phyloP scores from a whole-genome alignment of 2,113 vertebrate genomes.

The Cebus imitator region DNA sequence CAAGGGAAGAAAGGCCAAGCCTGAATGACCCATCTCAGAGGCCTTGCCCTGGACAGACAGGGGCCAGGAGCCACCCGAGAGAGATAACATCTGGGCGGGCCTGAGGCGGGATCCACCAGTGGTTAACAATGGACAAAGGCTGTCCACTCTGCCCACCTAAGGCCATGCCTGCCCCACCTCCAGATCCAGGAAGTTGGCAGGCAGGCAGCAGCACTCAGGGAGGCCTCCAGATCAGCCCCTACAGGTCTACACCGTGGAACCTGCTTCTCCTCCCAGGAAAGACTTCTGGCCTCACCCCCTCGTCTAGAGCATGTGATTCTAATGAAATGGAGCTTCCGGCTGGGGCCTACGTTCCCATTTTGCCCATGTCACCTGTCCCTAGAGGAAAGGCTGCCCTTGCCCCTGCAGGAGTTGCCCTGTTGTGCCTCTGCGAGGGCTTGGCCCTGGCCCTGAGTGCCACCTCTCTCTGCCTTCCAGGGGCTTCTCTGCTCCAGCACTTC shows the following conservation, averaged over 20 bases:
- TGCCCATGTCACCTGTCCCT: not conserved
- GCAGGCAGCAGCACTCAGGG: not conserved
- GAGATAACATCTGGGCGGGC: slow-evolving; percentile 51
- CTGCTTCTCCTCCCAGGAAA: not conserved
- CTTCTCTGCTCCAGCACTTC: not conserved
- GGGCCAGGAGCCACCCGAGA: slow-evolving; percentile 22
- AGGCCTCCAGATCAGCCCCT: not conserved
- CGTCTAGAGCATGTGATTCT: not conserved
- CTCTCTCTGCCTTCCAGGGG: not conserved
- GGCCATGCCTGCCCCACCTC: not conserved
- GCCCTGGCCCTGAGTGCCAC: not conserved
- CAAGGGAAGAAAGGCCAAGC: not conserved
- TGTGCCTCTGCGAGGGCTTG: rapidly evolving
- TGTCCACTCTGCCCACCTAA: not conserved
- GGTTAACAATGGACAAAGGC: slow-evolving; percentile 12
- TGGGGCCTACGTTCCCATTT: not conserved
- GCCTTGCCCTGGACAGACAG: slow-evolving; percentile 41
- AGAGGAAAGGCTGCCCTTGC: not conserved
- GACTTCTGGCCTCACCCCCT: not conserved
- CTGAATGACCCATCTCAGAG: not conserved
- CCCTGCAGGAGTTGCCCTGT: not conserved
- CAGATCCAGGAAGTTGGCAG: not conserved
- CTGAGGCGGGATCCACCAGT: not conserved
- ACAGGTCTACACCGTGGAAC: not conserved
- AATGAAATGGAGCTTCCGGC: not conserved